Base-by-base conservation (phyloP, 2,888 invertebrate genomes). In the Tachina lurida region DNA sequence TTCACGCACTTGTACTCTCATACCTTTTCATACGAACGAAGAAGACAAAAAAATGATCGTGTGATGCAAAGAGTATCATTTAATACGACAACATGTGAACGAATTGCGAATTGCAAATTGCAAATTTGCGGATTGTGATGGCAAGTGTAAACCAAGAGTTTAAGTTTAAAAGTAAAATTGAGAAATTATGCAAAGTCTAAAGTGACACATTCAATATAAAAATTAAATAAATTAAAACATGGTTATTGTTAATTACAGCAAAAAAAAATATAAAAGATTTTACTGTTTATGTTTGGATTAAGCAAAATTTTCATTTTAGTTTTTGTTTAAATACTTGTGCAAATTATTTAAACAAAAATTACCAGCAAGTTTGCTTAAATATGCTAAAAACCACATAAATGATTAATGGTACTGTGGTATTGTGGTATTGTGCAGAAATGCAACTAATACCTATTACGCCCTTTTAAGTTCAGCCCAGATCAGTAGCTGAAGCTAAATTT, bases 91-190 rank as follows among this genome's bases (percentile, higher is more conserved):
- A 76, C 54, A 70, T 75, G 62, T 71, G 56, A 63, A 74, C 74
- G 67, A 67, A 67, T 67, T 67, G 31, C 60, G 49, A 68, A 47
- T 67, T 58, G 45, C 41, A 54, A 68, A 39, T 54, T 67, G 74
- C 74, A 60, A 62, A 70, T 45, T 54, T 67, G 74, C 74, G 68
- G 49, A 71, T 63, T 58, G 65, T 71, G 52, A 85, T 54, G 22
- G 54, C 63, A 70, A 70, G 74, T 71, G 85, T 85, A 79, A 85
- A 82, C 63, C 75, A 79, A 86, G 79, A 79, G 67, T 80, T 80
- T 80, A 22, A 39, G 60, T 60, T 49, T 47, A 65, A 65, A 71
- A 41, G 22, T 77, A 41, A 60, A 68, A 47, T 45, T 54, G 49
- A 56, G 58, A 22, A 45, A 45, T 31, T 41, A 43, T 43, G 47